Evolutionary conservation across 2,113 vertebrate genomes (phyloP).

Genomic region (Octodon degus): DNA sequence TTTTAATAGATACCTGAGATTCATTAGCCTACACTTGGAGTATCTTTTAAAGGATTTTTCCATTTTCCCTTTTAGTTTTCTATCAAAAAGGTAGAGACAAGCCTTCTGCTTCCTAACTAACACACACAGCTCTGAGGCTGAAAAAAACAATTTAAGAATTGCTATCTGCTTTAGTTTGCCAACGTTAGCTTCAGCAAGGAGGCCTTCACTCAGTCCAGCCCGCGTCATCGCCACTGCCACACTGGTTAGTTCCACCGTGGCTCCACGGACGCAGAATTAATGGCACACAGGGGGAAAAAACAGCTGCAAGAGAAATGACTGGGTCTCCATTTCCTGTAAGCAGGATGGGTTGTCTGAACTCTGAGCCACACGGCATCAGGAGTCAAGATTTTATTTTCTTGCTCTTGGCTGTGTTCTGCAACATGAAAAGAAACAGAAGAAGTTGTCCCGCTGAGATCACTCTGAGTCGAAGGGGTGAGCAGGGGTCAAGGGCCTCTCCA

Average conservation of each 20-base stretch:
- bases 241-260: background rate
- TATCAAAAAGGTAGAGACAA: background rate
- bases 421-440: slow-evolving; percentile 78
- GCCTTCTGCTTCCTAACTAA: background rate
- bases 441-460: slow-evolving; percentile 75
- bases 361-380: slow-evolving; percentile 67
- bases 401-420: slow-evolving; percentile 39
- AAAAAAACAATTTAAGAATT: background rate
- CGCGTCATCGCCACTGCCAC: slow-evolving; percentile 58
- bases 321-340: slow-evolving; percentile 10
- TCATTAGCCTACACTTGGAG: background rate
- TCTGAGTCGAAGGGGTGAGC: slow-evolving; percentile 73
- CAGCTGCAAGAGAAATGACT: slow-evolving; percentile 6
- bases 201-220: background rate
- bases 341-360: slow-evolving; percentile 76
- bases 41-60: background rate
- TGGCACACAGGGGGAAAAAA: background rate
- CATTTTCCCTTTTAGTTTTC: slow-evolving; percentile 16
- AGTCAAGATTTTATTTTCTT: slow-evolving; percentile 65
- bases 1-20: background rate
- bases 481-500: slow-evolving; percentile 75
- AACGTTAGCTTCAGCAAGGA: background rate
- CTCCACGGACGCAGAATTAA: slow-evolving; percentile 24
- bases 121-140: background rate
- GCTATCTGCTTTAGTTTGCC: background rate